These are phyloP conservation scores for Xylota segnis DNA, from an alignment of 2,888 invertebrate species.

Conservation along the genomic window DNA sequence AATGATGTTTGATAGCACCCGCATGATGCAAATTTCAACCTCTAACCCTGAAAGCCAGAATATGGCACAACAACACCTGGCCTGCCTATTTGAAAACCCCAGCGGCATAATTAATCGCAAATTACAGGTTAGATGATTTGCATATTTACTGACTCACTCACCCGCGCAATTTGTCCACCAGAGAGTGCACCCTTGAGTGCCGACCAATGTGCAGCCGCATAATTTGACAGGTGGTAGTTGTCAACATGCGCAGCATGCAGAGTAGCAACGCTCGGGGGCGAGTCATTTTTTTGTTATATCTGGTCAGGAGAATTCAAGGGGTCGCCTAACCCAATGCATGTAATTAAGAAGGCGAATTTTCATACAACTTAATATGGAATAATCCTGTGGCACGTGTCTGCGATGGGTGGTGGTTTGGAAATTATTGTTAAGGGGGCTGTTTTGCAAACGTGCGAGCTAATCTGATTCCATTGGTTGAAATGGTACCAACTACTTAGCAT, in stretches of 20 bases:
- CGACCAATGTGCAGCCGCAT: slow-evolving; percentile 45
- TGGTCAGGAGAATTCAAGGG: background rate
- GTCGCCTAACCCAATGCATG: slow-evolving; percentile 8
- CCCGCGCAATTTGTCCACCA: slow-evolving; percentile 46
- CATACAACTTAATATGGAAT: background rate
- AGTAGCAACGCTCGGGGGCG: slow-evolving; percentile 20
- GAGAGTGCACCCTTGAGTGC: slow-evolving; percentile 31
- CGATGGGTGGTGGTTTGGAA: background rate
- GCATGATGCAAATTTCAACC: slow-evolving; percentile 56
- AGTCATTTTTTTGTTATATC: slow-evolving; percentile 20
- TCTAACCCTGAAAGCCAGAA: slow-evolving; percentile 44
- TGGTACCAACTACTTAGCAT: too few relatives aligned
- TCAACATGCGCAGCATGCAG: slow-evolving; percentile 38
- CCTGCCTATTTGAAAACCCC: slow-evolving; percentile 52
- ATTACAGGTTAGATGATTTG: slow-evolving; percentile 81
- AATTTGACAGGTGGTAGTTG: slow-evolving; percentile 59
- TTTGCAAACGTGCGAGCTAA: background rate
- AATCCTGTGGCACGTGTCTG: slow-evolving; percentile 16
- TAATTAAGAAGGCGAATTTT: slow-evolving; percentile 23
- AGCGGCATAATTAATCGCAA: slow-evolving; percentile 82
- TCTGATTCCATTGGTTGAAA: background rate
- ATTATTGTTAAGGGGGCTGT: background rate
- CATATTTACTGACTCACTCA: slow-evolving; percentile 77
- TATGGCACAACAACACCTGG: slow-evolving; percentile 59
- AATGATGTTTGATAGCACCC: slow-evolving; percentile 58